Conservation (phyloP, 2,888 invertebrate species). For the Mythimna lalbum region DNA sequence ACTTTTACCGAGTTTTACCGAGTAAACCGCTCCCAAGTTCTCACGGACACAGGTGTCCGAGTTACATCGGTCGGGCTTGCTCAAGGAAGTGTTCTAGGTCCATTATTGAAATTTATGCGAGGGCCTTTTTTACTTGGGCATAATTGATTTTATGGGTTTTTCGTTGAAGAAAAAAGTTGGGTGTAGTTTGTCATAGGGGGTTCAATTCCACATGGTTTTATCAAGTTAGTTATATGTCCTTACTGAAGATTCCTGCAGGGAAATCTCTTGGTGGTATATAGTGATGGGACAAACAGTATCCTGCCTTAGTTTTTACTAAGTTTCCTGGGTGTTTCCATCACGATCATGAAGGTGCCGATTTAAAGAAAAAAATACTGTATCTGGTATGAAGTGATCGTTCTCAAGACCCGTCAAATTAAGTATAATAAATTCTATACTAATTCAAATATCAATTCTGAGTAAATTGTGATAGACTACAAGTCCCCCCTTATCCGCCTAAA, state of each 20-base stretch:
- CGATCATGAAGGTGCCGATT: no score
- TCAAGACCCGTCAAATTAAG: no score
- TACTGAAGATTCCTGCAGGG: no score
- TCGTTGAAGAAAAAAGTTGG: background rate
- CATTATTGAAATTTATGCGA: slow-evolving; percentile 67
- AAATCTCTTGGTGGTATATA: no score
- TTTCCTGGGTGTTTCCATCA: no score
- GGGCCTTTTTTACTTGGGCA: slow-evolving; percentile 34
- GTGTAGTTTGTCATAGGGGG: slow-evolving; percentile 2
- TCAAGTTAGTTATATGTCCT: background rate
- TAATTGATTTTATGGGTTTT: slow-evolving; percentile 51
- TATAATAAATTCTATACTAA: no score
- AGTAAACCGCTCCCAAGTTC: slow-evolving; percentile 46
- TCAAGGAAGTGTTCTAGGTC: slow-evolving; percentile 63
- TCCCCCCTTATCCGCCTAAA: background rate
- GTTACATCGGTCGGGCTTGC: slow-evolving; percentile 46
- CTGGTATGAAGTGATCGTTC: no score
- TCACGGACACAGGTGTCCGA: slow-evolving; percentile 67
- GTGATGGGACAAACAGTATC: no score
- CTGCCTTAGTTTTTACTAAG: no score
- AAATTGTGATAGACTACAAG: background rate
- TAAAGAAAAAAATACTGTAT: no score
- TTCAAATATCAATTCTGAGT: no score
- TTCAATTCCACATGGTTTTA: background rate
- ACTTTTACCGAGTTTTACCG: slow-evolving; percentile 18